Evolutionary conservation across 2,797 vertebrate species (phyloP).

Genomic region (Oryzias dopingdopingensis): DNA sequence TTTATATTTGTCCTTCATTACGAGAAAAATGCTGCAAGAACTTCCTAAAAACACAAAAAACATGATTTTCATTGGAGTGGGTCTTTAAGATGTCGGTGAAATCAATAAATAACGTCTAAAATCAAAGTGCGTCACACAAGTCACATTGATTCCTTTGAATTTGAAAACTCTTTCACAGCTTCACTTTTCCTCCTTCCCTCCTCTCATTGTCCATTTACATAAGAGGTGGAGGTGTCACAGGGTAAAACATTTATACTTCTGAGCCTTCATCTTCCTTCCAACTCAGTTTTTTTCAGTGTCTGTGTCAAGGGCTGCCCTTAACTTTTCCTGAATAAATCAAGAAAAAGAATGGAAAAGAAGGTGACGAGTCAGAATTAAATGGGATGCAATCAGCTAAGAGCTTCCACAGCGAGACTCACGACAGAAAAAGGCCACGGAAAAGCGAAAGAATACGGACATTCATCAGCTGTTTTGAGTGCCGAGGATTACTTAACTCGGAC

Average conservation of each 20-base stretch:
- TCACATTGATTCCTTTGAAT: slow-evolving; percentile 5
- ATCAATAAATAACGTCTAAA: background rate
- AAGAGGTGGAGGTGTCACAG: slow-evolving; percentile 3
- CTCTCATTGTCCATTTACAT: slow-evolving; percentile 25
- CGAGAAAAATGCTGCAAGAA: no score
- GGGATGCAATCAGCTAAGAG: slow-evolving; percentile 8
- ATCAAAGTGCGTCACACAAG: slow-evolving; percentile 6
- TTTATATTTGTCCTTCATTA: no score
- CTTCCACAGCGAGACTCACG: slow-evolving; percentile 4
- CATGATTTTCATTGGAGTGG: no score
- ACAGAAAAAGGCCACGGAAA: background rate
- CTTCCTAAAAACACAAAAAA: no score
- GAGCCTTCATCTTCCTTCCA: background rate
- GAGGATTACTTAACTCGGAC: background rate
- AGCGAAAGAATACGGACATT: slow-evolving; percentile 9
- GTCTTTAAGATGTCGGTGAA: no score
- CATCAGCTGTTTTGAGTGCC: background rate
- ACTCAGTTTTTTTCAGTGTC: background rate
- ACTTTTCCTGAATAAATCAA: slow-evolving; percentile 10
- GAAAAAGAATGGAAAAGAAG: slow-evolving; percentile 23
- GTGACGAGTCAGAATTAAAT: slow-evolving; percentile 10
- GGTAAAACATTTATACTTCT: slow-evolving; percentile 10
- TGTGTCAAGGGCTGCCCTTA: slow-evolving; percentile 3
- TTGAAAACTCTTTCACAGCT: background rate
- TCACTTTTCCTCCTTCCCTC: slow-evolving; percentile 3